These are phyloP conservation scores for Sialis fuliginosa DNA, from an alignment of 2,888 invertebrate species.

Conservation along the genomic window DNA sequence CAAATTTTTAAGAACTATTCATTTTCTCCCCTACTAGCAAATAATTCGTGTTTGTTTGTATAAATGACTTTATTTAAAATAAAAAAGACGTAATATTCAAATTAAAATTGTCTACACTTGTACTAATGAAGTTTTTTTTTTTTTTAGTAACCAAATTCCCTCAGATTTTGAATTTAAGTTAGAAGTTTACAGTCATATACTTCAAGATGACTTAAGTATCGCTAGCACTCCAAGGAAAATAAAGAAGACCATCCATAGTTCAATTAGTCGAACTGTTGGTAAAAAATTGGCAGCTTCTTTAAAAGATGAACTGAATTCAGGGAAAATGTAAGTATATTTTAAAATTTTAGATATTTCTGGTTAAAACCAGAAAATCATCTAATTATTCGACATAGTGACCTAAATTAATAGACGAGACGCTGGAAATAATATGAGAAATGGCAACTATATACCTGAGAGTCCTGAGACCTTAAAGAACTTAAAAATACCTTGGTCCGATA, in stretches of 20 bases:
- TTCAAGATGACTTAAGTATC: conserved; percentile 41
- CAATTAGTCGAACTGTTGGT: conserved; percentile 39
- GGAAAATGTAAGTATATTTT: conserved; percentile 26
- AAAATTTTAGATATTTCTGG: background rate
- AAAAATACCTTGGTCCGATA: no score
- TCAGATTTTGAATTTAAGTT: conserved; percentile 38
- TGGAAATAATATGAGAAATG: background rate
- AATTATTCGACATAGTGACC: no score
- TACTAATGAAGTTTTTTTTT: conserved; percentile 3
- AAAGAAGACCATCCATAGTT: conserved; percentile 40
- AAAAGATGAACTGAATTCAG: conserved; percentile 29
- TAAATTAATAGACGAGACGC: background rate
- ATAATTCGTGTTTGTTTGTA: no score
- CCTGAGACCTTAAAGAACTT: no score
- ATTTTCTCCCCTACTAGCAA: no score
- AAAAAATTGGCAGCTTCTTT: conserved; percentile 38
- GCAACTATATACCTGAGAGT: no score
- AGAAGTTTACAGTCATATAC: conserved; percentile 41
- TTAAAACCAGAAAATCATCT: no score
- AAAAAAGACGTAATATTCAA: no score
- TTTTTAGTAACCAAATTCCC: conserved; percentile 34
- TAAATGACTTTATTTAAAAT: no score
- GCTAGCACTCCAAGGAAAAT: conserved; percentile 42
- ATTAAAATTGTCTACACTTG: no score
- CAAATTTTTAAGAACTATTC: no score